Evolutionary conservation across 2,888 invertebrate species (phyloP), one percentile per base, ranked within the genome.

Genomic region (Conomelus anceps): DNA sequence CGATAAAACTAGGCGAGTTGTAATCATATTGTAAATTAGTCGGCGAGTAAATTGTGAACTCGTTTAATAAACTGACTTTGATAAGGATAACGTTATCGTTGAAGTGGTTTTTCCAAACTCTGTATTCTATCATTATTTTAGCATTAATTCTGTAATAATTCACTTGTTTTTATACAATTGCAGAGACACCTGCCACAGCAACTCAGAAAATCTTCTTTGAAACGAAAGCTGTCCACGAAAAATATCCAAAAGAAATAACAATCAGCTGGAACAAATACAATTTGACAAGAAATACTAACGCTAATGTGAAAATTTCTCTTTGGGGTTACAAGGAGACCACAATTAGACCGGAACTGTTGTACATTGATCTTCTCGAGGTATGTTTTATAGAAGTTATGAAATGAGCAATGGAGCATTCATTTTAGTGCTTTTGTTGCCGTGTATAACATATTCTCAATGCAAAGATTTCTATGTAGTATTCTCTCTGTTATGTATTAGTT

Each of bases 281-380:
- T 94, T 96, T 98, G 92, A 98, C 98, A 0, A 95, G 95, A 63
- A 97, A 97, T 92, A 94, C 95, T 41, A 96, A 96, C 92, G 96
- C 97, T 0, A 95, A 95, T 87, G 95, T 98, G 0, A 95, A 96
- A 91, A 96, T 98, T 91, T 97, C 97, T 0, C 93, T 98, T 17
- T 98, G 97, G 97, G 98, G 98, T 0, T 98, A 98, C 93, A 95
- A 97, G 88, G 98, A 98, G 93, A 95, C 96, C 0, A 97, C 96
- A 0, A 97, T 97, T 89, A 92, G 94, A 87, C 98, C 98, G 0
- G 96, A 98, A 92, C 94, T 98, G 86, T 95, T 97, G 90, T 98
- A 95, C 92, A 98, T 98, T 89, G 96, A 96, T 90, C 94, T 95
- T 91, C 94, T 98, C 88, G 96, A 96, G 93, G 94, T 95, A 20